Base-by-base conservation (phyloP, 2,888 invertebrate species). In the Erebia ligea region DNA sequence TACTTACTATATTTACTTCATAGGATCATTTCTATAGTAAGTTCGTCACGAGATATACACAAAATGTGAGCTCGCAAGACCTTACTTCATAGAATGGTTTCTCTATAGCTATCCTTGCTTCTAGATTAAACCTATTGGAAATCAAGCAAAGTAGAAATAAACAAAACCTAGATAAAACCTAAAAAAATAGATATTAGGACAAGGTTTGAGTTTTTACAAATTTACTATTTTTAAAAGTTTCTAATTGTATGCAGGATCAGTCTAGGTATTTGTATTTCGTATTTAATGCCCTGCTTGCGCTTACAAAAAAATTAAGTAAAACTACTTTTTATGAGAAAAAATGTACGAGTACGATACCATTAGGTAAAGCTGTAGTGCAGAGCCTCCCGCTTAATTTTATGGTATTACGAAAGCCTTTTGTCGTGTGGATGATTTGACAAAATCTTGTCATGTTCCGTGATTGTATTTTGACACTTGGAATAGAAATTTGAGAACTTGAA, bases 401-500 rank as follows among this genome's bases (percentile, higher is more conserved):
- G 45, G 66, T 59, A 21, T 65, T 64, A 72, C 67, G 68, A 72
- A 70, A 73, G 67, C 54, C 59, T 66, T 69, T 67, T 52, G 67
- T 72, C 70, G 64, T 70, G 70, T 34, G 56, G 72, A 73, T 71
- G 73, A 74, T 72, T 72, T 57, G 73, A 65, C 69, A 21, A 70
- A 73, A 70, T 65, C 65, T 70, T 62, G 67, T 69, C 58, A 70
- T 65, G 62, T 70, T 72, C 42, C 61, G 67, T 74, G 75, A 77
- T 75, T 68, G 74, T 78, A 76, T 79, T 84, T 79, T 82, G 80
- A 79, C 81, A 80, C 76, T 75, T 75, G 71, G 67, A 71, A 78
- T 83, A 80, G 86, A 86, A 86, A 86, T 84, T 81, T 76, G 75
- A 83, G 80, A 84, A 81, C 78, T n/a, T n/a, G n/a, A 73, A 80